These are phyloP conservation scores for Leptinotarsa juncta DNA, from an alignment of 2,888 invertebrate species.

Conservation along the genomic window DNA sequence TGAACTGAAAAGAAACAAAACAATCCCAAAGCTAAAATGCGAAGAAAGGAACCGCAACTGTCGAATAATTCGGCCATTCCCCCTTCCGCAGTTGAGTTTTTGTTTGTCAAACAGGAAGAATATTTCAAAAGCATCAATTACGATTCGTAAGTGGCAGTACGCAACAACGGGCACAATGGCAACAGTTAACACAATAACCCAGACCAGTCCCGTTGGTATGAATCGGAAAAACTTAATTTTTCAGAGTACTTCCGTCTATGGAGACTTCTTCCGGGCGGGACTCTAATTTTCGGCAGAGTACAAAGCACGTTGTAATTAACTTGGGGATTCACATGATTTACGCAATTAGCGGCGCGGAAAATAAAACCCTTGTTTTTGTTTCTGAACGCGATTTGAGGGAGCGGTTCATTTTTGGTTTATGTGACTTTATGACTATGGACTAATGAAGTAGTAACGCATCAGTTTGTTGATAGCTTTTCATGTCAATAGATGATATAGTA, in stretches of 20 bases:
- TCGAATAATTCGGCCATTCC: background rate
- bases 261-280: constrained; percentile 34
- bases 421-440: no score
- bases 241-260: constrained; percentile 47
- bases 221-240: constrained; percentile 52
- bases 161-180: constrained; percentile 15
- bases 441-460: no score
- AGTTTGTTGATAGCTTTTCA: no score
- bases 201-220: constrained; percentile 27
- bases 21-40: background rate
- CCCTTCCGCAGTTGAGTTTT: constrained; percentile 13
- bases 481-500: no score
- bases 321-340: constrained; percentile 64
- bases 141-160: constrained; percentile 8
- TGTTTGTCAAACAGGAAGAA: constrained; percentile 27
- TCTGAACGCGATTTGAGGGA: background rate
- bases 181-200: constrained; percentile 22
- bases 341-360: constrained; percentile 62
- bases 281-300: constrained; percentile 37
- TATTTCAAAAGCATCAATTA: constrained; percentile 22
- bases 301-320: constrained; percentile 60
- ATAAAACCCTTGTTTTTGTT: constrained; percentile 44
- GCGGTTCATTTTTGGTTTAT: background rate
- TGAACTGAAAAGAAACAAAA: no score
- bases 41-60: background rate